phyloP scores from a whole-genome alignment of 2,888 invertebrate genomes.

The Heterodera filipjevi region DNA sequence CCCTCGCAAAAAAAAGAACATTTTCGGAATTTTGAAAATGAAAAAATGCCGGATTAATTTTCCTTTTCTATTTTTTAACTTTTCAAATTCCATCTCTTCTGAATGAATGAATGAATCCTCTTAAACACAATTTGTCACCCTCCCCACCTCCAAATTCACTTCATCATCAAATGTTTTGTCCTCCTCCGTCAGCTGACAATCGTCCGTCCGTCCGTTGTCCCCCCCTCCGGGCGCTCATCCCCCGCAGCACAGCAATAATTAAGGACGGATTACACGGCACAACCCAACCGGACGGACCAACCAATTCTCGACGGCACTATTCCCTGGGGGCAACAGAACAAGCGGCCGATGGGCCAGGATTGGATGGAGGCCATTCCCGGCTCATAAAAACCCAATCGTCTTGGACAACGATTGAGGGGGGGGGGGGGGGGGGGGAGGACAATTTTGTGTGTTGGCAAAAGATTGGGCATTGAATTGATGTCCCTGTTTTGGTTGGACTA shows the following conservation, averaged over 20 bases:
- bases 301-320: slow-evolving; percentile 17
- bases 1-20: too few relatives aligned
- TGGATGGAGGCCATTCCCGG: slow-evolving; percentile 1
- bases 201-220: not conserved
- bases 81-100: not conserved
- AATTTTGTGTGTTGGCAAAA: not conserved
- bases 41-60: not conserved
- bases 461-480: not conserved
- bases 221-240: slow-evolving; percentile 4
- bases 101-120: not conserved
- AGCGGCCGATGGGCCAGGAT: not conserved
- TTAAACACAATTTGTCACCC: not conserved
- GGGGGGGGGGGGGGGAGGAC: not conserved
- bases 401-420: slow-evolving; percentile 4
- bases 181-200: not conserved
- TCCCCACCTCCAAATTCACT: not conserved
- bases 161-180: slow-evolving; percentile 10
- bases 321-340: slow-evolving; percentile 5
- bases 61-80: not conserved
- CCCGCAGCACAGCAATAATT: slow-evolving; percentile 26
- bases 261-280: slow-evolving; percentile 27
- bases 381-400: slow-evolving; percentile 9
- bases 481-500: not conserved
- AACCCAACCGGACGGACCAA: not conserved
- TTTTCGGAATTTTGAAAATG: too few relatives aligned